These are phyloP conservation scores for Entomobrya proxima DNA, from an alignment of 2,888 invertebrate genomes.

Conservation along the genomic window DNA sequence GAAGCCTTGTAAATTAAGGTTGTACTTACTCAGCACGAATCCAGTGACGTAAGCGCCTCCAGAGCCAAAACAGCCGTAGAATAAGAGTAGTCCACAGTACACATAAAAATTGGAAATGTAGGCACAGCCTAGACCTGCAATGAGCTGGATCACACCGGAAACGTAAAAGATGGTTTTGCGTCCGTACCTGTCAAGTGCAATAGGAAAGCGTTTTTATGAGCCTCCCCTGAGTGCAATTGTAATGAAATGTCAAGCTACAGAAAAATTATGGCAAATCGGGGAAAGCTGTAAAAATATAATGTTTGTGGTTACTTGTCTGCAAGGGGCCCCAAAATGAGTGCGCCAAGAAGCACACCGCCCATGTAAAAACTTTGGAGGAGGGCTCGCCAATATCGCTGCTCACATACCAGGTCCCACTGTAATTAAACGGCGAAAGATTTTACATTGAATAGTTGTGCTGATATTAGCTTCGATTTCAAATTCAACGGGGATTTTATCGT, in stretches of 20 bases:
- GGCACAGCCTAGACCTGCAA: slow-evolving; percentile 85
- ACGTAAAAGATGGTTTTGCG: slow-evolving; percentile 88
- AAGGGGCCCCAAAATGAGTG: slow-evolving; percentile 86
- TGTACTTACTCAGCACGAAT: slow-evolving; percentile 79
- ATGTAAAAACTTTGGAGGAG: slow-evolving; percentile 85
- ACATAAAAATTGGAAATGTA: slow-evolving; percentile 82
- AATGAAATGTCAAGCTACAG: background rate
- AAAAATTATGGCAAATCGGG: background rate
- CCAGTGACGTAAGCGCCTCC: slow-evolving; percentile 85
- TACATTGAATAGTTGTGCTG: background rate
- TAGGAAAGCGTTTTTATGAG: background rate
- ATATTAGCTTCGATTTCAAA: background rate
- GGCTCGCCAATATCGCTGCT: slow-evolving; percentile 88
- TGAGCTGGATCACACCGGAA: slow-evolving; percentile 85
- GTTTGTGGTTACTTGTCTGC: slow-evolving; percentile 85
- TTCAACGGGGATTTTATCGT: slow-evolving; percentile 10
- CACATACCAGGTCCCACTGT: slow-evolving; percentile 89
- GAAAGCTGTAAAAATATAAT: background rate
- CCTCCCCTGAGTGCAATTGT: background rate
- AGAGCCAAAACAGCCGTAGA: slow-evolving; percentile 89
- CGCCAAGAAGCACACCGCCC: slow-evolving; percentile 89
- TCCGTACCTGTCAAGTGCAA: slow-evolving; percentile 80
- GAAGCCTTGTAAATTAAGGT: background rate
- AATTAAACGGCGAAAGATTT: slow-evolving; percentile 55
- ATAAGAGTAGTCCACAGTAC: slow-evolving; percentile 79